Evolutionary conservation across 1,140 invertebrate genomes (phyloP).

Genomic region (Drosophila teissieri): DNA sequence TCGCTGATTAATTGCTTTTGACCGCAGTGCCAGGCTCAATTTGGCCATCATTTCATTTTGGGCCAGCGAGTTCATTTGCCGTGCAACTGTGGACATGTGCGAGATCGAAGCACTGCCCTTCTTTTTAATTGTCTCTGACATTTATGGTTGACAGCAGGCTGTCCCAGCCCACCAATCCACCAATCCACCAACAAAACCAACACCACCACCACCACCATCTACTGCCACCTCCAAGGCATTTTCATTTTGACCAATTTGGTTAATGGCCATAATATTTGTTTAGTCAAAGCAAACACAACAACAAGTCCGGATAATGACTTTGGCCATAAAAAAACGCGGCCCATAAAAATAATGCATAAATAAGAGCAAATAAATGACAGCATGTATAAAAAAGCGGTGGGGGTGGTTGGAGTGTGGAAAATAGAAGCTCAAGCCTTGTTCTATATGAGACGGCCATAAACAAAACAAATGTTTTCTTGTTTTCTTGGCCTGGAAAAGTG

Average conservation of each 20-base stretch:
- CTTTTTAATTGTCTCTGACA: constrained; percentile 54
- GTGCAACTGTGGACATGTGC: constrained; percentile 40
- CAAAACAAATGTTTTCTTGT: constrained; percentile 48
- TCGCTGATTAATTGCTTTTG: constrained; percentile 75
- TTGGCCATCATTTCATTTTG: constrained; percentile 26
- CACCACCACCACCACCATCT: not conserved
- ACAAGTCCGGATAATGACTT: constrained; percentile 67
- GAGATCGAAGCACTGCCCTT: constrained; percentile 27
- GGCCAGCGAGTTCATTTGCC: constrained; percentile 34
- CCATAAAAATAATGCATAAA: constrained; percentile 83
- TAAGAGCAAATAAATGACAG: constrained; percentile 81
- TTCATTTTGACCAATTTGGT: constrained; percentile 73
- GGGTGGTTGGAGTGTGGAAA: not conserved
- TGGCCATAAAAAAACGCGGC: constrained; percentile 67
- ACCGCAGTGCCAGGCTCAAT: constrained; percentile 59
- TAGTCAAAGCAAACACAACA: constrained; percentile 79
- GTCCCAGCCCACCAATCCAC: not conserved
- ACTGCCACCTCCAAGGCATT: not conserved
- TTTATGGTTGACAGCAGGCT: constrained; percentile 44
- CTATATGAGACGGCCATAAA: constrained; percentile 38
- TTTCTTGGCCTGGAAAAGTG: constrained; percentile 29
- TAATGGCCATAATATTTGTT: constrained; percentile 83
- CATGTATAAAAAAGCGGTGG: constrained; percentile 61
- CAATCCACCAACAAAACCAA: too few relatives aligned
- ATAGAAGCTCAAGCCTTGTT: constrained; percentile 22